Evolutionary conservation across 1,140 invertebrate genomes (phyloP), one percentile per base, ranked within the genome.

Genomic region (Neodiprion lecontei): DNA sequence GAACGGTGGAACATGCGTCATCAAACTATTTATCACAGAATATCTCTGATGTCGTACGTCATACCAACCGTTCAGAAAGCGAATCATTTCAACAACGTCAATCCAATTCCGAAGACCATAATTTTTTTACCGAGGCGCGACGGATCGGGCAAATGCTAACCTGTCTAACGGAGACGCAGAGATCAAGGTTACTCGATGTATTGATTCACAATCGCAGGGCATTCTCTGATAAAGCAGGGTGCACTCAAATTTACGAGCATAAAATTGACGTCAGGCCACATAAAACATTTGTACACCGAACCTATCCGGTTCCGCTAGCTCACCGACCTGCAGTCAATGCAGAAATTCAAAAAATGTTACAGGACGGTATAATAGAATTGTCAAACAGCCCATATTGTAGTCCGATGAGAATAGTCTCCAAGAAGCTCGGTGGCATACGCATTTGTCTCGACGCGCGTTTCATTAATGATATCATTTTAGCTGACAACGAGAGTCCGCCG

Each of bases 401-500:
- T 69, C 84, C 83, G 4, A 67, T 85, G 11, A 75, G 78, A 0
- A 78, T 81, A 28, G 83, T 82, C 1, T 49, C 75, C 28, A 84
- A 84, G 70, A 77, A 67, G 17, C 79, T 83, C 74, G 78, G 77
- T 0, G 72, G 78, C 0, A 76, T 86, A 7, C 74, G 83, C 50
- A 53, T 87, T 47, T 82, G 83, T 67, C 76, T 86, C 67, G 83
- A 87, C 77, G 84, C 82, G 1, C 65, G 83, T 11, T 73, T 75
- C 17, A 72, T 84, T 12, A 84, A 84, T 73, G 71, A 72, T 14
- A 69, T 68, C 7, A 83, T 83, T 79, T 17, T 77, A 17, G 50
- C 77, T 1, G 81, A 84, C 21, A 67, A 76, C 0, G 82, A 82
- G 53, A 69, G 72, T 23, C 82, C 84, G 1, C 74, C 77, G 1